Base-by-base conservation (phyloP, 2,113 vertebrate species). In the Globicephala melas region DNA sequence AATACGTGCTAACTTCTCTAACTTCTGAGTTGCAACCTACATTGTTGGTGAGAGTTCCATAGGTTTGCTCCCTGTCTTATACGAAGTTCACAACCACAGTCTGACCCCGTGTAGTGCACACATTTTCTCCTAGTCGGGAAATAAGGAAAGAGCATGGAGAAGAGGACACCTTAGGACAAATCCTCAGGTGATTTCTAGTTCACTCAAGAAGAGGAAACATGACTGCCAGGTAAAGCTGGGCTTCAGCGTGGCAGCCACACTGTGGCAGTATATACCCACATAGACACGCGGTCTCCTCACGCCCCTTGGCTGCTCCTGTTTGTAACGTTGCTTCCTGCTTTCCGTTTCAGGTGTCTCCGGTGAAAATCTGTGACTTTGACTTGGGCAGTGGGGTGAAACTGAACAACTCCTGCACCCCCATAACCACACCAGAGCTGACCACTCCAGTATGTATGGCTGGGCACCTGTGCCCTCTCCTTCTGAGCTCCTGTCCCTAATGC, bases 301-400 rank as follows among this genome's bases (percentile, higher is more conserved):
- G 21, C 67, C 55, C 58, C 38, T 63, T 36, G 4, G 31, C 81
- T 94, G 58, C 76, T 86, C 58, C 2, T 17, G 2, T 73, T 55
- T 73, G 10, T 92, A 50, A 68, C 7, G 81, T 74, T 85, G 62
- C 21, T 31, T 90, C 91, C 31, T 84, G 21, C 41, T 86, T 93
- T 76, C 73, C 25, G 26, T 97, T 97, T 89, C 67, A 99, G 99
- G 99, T 99, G 71, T 99, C 99, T 14, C 99, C 99, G 8, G 99
- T 99, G 73, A 99, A 99, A 98, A 99, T 99, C 95, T 99, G 99
- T 98, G 99, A 99, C 98, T 99, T 99, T 98, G 99, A 99, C 96
- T 98, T 99, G 97, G 99, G 99, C 70, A 99, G 99, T 96, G 99
- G 99, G 26, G 98, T 99, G 82, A 99, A 99, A 98, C 97, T 99